Base-by-base conservation (phyloP, 1,140 invertebrate species). In the Protaetia brevitarsis region DNA sequence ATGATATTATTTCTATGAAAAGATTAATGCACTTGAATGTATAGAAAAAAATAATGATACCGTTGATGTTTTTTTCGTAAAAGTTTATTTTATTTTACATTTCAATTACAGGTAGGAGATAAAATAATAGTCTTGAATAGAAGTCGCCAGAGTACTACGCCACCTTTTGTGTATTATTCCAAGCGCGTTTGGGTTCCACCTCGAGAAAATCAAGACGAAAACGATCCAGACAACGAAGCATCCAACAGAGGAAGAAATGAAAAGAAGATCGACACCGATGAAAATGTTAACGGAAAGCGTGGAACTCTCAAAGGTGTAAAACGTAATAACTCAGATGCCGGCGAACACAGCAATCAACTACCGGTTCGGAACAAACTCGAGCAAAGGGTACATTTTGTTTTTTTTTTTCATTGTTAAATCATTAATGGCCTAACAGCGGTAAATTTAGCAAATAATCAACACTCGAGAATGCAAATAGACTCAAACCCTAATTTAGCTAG, bases 231-330 rank as follows among this genome's bases (percentile, higher is more conserved):
- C 16, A 57, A 56, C 19, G 19, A 51, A 59, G 31, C 41, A 11
- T 4, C 27, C 28, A 45, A 27, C 30, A 27, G 26, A 37, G 27
- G 57, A 62, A 29, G 23, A 23, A 56, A 57, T 13, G 21, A 58
- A 21, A 30, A 66, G 57, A 77, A 80, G 27, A 69, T 86, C 36
- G 86, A 89, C 74, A 81, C 80, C 75, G 89, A 90, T 76, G 86
- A 87, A 68, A 90, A 91, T 77, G 86, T 90, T 3, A 90, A 91
- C 79, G 88, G 88, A 10, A 82, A 83, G 57, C 81, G 86, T 73
- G 89, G 89, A 27, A 80, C 81, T 2, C 80, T 89, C 16, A 73
- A 71, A 31, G 69, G 65, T 30, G 51, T 66, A 10, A 69, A 71
- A 63, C 23, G 41, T 31, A 45, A 62, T 61, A 63, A 34, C n/a